Base-by-base conservation (phyloP, 2,888 invertebrate species). In the Odontothrips loti region DNA sequence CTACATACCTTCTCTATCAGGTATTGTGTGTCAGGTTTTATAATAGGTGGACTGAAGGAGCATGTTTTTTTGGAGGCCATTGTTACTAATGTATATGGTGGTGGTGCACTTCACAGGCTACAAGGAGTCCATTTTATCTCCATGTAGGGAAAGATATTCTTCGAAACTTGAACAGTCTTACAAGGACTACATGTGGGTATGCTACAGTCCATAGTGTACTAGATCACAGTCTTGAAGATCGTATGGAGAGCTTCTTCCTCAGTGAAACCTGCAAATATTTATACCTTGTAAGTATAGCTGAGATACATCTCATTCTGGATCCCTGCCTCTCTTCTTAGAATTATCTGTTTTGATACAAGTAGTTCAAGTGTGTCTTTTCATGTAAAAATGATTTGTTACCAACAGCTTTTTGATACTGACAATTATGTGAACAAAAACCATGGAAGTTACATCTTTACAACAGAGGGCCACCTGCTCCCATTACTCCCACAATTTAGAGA, bases 171-270 rank as follows among this genome's bases (percentile, higher is more conserved):
- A 88, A 90, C 83, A 86, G 87, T 48, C 87, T 89, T 84, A 88
- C 90, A 1, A 89, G 87, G 86, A 89, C 88, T 10, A 86, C 88
- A 87, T 92, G 92, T 87, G 92, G 92, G 1, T 92, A 90, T 86
- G 91, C 91, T 17, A 92, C 91, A 6, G 89, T 92, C 23, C 91
- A 92, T 86, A 90, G 90, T 86, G 91, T 92, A 12, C 85, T 87
- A 34, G 90, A 90, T 82, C 91, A 90, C 86, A 89, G 89, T 82
- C 85, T 90, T 68, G 92, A 92, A 86, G 91, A 91, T 85, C 86
- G 92, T 81, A 92, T 92, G 91, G 92, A 92, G 85, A 90, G 90
- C 83, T 92, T 92, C 85, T 92, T 92, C 85, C 86, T 92, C 11
- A 90, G 90, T 83, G 92, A 92, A 86, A 92, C 92, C 8, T 89